phyloP scores from a whole-genome alignment of 2,888 invertebrate species.

The Anagyrus pseudococci region DNA sequence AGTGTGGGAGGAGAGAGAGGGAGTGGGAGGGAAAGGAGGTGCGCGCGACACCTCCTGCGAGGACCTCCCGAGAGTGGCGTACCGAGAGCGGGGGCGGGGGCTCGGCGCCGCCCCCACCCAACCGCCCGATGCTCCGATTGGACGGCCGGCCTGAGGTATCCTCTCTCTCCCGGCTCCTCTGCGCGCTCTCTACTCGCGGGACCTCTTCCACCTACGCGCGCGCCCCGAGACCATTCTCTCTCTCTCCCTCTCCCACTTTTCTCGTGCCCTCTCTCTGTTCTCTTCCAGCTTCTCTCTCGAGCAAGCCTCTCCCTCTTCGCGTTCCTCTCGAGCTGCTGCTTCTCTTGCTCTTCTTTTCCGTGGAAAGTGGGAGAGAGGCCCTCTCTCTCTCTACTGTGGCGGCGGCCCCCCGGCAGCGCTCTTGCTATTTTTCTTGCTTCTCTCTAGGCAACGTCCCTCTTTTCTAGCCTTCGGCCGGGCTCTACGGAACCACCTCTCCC shows the following conservation, averaged over 20 bases:
- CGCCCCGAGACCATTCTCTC: no score
- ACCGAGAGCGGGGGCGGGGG: conserved; percentile 48
- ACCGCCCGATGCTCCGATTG: conserved; percentile 58
- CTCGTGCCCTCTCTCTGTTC: no score
- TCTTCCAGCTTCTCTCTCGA: no score
- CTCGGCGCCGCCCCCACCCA: conserved; percentile 53
- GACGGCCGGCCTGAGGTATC: no score
- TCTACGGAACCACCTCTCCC: neutral
- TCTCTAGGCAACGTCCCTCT: conserved; percentile 29
- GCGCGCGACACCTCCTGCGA: conserved; percentile 40
- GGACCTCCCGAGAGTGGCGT: conserved; percentile 44
- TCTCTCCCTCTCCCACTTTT: no score
- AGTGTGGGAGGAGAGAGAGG: conserved; percentile 29
- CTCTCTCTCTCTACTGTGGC: neutral
- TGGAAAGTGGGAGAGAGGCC: no score
- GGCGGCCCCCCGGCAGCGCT: neutral
- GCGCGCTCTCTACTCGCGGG: conserved; percentile 21
- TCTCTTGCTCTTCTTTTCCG: no score
- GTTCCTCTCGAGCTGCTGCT: no score
- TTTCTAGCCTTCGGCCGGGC: conserved; percentile 32
- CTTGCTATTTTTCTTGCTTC: conserved; percentile 34
- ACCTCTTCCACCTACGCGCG: conserved; percentile 30
- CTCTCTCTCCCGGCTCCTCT: conserved; percentile 48
- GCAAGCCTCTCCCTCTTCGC: no score
- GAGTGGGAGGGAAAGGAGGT: conserved; percentile 45